phyloP scores from a whole-genome alignment of 2,888 invertebrate genomes.

The Acanthosepion pharaonis region DNA sequence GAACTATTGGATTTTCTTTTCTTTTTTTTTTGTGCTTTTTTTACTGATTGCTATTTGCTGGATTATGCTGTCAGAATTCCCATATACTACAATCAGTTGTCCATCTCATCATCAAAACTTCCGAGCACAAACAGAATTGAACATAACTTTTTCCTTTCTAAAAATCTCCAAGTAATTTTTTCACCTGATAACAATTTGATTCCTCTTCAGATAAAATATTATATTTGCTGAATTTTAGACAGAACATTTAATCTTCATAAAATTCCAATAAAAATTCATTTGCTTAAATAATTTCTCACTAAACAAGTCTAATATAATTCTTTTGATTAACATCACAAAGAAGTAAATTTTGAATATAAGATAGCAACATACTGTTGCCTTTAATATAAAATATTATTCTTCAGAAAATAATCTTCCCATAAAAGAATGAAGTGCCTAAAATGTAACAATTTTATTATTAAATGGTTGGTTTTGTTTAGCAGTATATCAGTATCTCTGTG shows the following conservation, averaged over 20 bases:
- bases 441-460: too few species aligned
- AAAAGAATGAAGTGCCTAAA: too few species aligned
- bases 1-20: neutral
- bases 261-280: neutral
- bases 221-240: neutral
- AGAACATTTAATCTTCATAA: neutral
- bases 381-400: too few species aligned
- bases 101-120: constrained; percentile 15
- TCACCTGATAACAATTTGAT: neutral
- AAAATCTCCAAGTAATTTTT: neutral
- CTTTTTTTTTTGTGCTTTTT: neutral
- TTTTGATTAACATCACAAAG: too few species aligned
- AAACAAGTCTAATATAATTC: neutral
- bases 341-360: too few species aligned
- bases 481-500: too few species aligned
- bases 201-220: too few species aligned
- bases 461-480: too few species aligned
- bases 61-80: neutral
- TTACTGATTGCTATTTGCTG: neutral
- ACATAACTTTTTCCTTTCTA: neutral
- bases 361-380: too few species aligned
- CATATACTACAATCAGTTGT: neutral
- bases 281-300: neutral
- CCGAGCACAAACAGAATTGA: neutral
- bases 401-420: too few species aligned